Evolutionary conservation across 2,888 invertebrate species (phyloP), one percentile per base, ranked within the genome.

Genomic region (Leptinotarsa peninsularis): DNA sequence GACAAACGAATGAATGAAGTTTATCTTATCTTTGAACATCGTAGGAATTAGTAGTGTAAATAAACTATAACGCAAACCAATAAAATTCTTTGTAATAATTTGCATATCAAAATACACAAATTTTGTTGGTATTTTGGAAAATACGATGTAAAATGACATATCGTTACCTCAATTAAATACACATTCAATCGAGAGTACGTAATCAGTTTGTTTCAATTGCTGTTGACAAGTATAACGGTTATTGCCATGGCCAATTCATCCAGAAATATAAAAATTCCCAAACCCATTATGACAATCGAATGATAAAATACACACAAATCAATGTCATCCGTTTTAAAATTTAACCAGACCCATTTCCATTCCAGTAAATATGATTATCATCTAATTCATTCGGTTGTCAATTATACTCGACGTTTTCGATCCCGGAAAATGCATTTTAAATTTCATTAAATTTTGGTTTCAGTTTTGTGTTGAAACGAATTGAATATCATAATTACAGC

Each of bases 361-460:
- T 75, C 67, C 56, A 69, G 56, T 58, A 73, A 75, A 77, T 72
- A 75, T 68, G 54, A 73, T 75, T 75, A 72, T 77, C 67, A 75
- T 71, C 73, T 73, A 75, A 77, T 77, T 75, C 72, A 73, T 71
- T 67, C 71, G 66, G 72, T 67, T 73, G 70, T 77, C 73, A 71
- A 74, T 77, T 71, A 73, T 71, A 71, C 66, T 72, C 52, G 66
- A 70, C 60, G 50, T 75, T 77, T 66, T 71, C 71, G 70, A 73
- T 67, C 58, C 67, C 49, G 49, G 74, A 23, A 68, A 74, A 75
- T 77, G 73, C 54, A 73, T 71, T 77, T 77, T 75, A 71, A 71
- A 77, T 75, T 75, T 73, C 72, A 78, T 78, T 76, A 75, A 73
- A 78, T 68, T 70, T 66, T 72, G 70, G 67, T 56, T 49, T 33